Base-by-base conservation (phyloP, 2,113 vertebrate species). In the Telmatochromis brachygnathus region DNA sequence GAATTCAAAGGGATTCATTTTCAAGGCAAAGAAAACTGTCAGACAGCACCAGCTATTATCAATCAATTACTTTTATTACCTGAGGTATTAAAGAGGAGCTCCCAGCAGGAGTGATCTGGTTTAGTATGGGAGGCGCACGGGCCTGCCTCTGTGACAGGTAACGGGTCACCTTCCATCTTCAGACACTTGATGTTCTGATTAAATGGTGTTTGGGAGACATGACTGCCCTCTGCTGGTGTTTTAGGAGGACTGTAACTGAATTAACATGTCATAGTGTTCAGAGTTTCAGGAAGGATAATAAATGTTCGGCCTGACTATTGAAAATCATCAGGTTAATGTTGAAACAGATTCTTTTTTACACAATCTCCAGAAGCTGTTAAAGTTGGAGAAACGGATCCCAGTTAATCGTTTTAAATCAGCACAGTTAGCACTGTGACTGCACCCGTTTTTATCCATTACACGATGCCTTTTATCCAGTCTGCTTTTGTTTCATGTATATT, bases 201-300 rank as follows among this genome's bases (percentile, higher is more conserved):
- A 23, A 10, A 19, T 9, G 10, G 35, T 5, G 14, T 0, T 73
- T 73, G 68, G 45, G 23, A 77, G 17, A n/a, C 6, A 9, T 65
- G 23, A 23, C 47, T 12, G 55, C 87, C 90, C 87, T 89, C 90
- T 93, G 73, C 70, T 92, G 91, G 91, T 19, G 1, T 4, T 15
- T 33, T 10, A 11, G 10, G 0, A 9, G 21, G 0, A 79, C 1
- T 88, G 23, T 13, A 3, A 21, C 26, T 14, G 10, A 2, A 73
- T 17, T 51, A 5, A 73, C 37, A 26, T 0, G 21, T 45, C n/a
- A 8, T 14, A 15, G 3, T 70, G n/a, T 26, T 70, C 62, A 37
- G 33, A 5, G 65, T 15, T 45, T 45, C 5, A 75, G 14, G 9
- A 75, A 17, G 70, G 70, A 75, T 47, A 26, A 45, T 73, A 30